Percentiles rank a stretch among this genome's conserved stretches.
These are phyloP conservation scores for Synodontis membranacea DNA, from an alignment of 2,113 vertebrate species.

Conservation along the genomic window DNA sequence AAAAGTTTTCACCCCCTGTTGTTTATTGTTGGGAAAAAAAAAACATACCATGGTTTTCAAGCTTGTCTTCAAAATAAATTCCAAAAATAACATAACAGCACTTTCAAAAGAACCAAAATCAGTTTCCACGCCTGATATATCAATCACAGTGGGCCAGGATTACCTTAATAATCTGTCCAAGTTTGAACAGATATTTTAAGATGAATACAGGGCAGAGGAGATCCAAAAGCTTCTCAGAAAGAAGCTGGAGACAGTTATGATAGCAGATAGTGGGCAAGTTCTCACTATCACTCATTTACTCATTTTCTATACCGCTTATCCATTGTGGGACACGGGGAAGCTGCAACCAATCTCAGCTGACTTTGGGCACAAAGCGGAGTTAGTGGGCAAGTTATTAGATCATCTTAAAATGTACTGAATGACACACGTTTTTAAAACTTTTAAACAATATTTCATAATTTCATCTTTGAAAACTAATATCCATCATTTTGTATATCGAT, in stretches of 20 bases:
- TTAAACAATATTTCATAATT: neutral
- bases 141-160: neutral
- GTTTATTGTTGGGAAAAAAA: neutral
- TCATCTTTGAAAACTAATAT: neutral
- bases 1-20: neutral
- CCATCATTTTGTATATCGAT: too few relatives aligned
- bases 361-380: too few relatives aligned
- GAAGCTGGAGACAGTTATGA: neutral
- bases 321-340: too few relatives aligned
- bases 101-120: neutral
- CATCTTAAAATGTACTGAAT: too few relatives aligned
- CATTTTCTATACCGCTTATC: too few relatives aligned
- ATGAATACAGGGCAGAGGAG: neutral
- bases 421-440: neutral
- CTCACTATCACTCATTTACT: too few relatives aligned
- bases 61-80: neutral
- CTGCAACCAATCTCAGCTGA: too few relatives aligned
- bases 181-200: neutral
- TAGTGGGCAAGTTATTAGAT: too few relatives aligned
- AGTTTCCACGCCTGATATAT: neutral
- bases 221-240: neutral
- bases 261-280: too few relatives aligned
- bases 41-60: neutral
- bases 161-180: neutral
- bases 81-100: neutral